phyloP scores from a whole-genome alignment of 2,797 vertebrate species.

The Pristis pectinata region DNA sequence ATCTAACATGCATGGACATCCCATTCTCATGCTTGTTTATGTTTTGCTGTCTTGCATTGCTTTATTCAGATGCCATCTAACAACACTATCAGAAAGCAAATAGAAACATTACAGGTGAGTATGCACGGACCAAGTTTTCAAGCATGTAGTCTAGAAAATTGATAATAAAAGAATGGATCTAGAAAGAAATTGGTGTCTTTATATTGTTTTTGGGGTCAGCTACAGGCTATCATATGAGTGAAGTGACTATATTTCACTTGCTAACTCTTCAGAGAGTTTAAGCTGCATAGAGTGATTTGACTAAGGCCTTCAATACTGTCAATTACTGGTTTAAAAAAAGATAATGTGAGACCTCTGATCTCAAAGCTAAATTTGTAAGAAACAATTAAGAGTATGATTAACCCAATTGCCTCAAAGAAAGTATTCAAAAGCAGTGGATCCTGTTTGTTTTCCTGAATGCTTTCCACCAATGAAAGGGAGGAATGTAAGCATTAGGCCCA shows the following conservation, averaged over 20 bases:
- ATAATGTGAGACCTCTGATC: neutral
- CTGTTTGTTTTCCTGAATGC: too few relatives aligned
- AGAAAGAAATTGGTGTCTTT: neutral
- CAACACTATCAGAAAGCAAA: slow-evolving; percentile 99
- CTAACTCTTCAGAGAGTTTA: neutral
- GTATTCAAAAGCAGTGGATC: too few relatives aligned
- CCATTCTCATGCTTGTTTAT: slow-evolving; percentile 69
- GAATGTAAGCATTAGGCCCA: too few relatives aligned
- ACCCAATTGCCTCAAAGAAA: neutral
- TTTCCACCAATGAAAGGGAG: too few relatives aligned
- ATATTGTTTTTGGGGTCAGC: neutral
- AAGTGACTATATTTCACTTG: neutral
- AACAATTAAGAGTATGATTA: neutral
- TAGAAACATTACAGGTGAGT: slow-evolving; percentile 99
- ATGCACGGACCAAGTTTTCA: slow-evolving; percentile 21
- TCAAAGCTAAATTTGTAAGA: neutral
- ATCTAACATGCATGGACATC: slow-evolving; percentile 92
- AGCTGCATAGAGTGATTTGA: neutral
- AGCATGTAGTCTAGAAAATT: neutral
- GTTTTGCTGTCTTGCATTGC: slow-evolving; percentile 78
- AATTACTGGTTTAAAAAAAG: neutral
- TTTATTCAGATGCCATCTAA: slow-evolving; percentile 99
- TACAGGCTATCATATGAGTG: too few relatives aligned
- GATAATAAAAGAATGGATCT: neutral
- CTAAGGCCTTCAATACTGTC: neutral